Evolutionary conservation across 2,797 vertebrate genomes (phyloP), one percentile per base, ranked within the genome.

Genomic region (Sebastes minor): DNA sequence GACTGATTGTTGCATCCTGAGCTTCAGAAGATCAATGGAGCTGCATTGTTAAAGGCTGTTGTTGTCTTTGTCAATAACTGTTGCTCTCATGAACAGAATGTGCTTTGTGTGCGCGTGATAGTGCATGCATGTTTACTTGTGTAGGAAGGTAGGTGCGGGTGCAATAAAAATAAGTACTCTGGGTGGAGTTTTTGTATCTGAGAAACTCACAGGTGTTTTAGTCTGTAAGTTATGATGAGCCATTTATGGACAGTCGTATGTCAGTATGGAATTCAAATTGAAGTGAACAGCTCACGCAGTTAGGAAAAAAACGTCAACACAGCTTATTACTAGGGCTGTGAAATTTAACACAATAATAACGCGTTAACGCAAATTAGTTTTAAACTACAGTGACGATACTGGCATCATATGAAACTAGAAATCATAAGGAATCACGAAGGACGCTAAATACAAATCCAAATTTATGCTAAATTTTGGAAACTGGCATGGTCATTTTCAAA

Each of bases 161-260:
- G 16, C 28, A 42, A 25, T 66, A 35, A 66, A 71, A 76, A 46
- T 11, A 76, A 46, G 2, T 13, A 49, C 3, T 20, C 27, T 88
- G 84, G 89, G 81, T 79, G 87, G 87, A 75, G 88, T 53, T 71
- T 72, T 65, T 49, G 11, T 70, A 2, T 49, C 1, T 18, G 16
- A 35, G 5, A 62, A 25, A 10, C 6, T 32, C 8, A 30, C 4
- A 33, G 52, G 42, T 61, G 67, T 9, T 25, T 7, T 18, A 30
- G 6, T 65, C 5, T 61, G 42, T 10, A 60, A 52, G n/a, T 18
- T 11, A 1, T 52, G 63, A 72, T 55, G 42, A 77, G 59, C 8
- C 5, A 55, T 28, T 63, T 8, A 4, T 38, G 5, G n/a, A 9
- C 14, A 10, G 22, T 73, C 28, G 27, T 28, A 30, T 60, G 33